Conservation (phyloP, 2,113 vertebrate species). For the Megaceryle maxima region DNA sequence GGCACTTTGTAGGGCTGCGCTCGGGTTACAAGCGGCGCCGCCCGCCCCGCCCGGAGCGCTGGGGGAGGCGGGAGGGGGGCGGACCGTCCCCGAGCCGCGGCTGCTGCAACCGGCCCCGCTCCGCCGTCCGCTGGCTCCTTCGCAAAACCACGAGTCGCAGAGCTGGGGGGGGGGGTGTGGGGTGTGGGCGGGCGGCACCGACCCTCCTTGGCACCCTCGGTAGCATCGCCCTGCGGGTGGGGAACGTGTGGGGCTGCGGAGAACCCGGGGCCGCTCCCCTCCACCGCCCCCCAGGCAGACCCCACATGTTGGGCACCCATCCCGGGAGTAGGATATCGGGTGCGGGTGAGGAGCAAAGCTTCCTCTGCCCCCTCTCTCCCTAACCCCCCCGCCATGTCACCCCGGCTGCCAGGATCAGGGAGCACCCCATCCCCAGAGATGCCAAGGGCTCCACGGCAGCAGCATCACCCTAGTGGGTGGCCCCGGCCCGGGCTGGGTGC, state of each 20-base stretch:
- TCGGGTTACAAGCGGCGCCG: conserved; percentile 51
- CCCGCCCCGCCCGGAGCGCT: neutral
- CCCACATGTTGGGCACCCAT: neutral
- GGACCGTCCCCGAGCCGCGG: neutral
- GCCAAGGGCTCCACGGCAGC: neutral
- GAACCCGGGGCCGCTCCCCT: neutral
- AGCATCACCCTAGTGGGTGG: neutral
- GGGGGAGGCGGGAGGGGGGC: no score
- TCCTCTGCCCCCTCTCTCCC: accelerated
- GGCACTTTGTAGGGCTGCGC: conserved; percentile 54
- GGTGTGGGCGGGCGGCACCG: no score
- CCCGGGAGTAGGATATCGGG: neutral
- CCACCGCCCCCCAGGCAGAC: neutral
- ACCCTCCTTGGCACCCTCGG: no score
- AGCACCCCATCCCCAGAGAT: neutral
- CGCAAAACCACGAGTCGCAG: neutral
- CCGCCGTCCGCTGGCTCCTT: neutral
- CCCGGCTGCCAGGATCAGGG: neutral
- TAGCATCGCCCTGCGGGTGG: neutral
- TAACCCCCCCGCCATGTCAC: neutral
- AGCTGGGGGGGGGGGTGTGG: neutral
- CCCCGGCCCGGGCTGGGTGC: neutral
- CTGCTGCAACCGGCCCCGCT: neutral
- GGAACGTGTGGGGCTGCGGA: neutral
- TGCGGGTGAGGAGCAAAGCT: neutral